Evolutionary conservation across 2,888 invertebrate genomes (phyloP).

Genomic region (Lutraria lutraria): DNA sequence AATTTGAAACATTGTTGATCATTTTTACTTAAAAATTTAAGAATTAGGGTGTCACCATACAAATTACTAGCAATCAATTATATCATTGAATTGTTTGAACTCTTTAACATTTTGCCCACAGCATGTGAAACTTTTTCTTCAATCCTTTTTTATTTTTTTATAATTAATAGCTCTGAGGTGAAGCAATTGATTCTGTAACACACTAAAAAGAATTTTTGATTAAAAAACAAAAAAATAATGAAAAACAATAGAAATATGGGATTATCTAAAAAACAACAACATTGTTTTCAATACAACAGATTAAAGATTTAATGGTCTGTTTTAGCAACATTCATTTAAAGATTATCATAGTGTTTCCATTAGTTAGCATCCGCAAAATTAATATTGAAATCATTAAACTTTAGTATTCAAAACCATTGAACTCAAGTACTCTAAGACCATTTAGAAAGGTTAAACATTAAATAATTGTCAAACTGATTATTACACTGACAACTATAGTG

Average conservation of each 20-base stretch:
- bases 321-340: not conserved
- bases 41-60: too few species aligned
- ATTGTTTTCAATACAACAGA: not conserved
- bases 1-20: too few species aligned
- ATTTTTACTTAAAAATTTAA: too few species aligned
- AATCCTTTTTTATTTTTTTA: not conserved
- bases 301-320: not conserved
- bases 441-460: too few species aligned
- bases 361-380: too few species aligned
- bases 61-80: too few species aligned
- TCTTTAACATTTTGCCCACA: not conserved
- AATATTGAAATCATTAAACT: too few species aligned
- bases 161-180: not conserved
- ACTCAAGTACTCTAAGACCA: too few species aligned
- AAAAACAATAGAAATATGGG: not conserved
- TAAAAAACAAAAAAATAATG: not conserved
- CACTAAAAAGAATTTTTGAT: not conserved
- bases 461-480: too few species aligned
- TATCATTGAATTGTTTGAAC: not conserved
- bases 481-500: too few species aligned
- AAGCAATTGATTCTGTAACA: not conserved
- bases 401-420: too few species aligned
- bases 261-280: not conserved
- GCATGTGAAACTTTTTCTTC: not conserved
- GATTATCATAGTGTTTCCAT: not conserved